Conservation (phyloP, 2,888 invertebrate species). For the Heliconius ismenius region DNA sequence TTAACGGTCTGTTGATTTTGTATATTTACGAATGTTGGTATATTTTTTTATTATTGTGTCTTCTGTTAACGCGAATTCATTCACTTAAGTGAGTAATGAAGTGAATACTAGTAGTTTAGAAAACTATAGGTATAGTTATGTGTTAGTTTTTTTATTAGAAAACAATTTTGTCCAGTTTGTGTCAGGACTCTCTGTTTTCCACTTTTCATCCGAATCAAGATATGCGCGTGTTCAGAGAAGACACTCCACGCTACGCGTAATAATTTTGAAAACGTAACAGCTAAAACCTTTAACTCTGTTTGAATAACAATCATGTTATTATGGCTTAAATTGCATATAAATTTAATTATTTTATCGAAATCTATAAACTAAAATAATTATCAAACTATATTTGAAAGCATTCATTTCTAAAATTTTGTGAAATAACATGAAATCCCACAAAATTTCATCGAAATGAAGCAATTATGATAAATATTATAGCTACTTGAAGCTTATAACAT, state of each 20-base stretch:
- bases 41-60: background rate
- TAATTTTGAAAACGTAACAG: too few relatives aligned
- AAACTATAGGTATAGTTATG: too few relatives aligned
- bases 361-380: background rate
- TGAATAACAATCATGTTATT: background rate
- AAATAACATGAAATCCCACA: background rate
- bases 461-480: slow-evolving; percentile 2
- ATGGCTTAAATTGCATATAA: background rate
- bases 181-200: background rate
- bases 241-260: too few relatives aligned
- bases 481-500: slow-evolving; percentile 3
- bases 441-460: background rate
- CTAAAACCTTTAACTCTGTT: too few relatives aligned
- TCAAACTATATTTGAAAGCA: background rate
- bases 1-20: slow-evolving; percentile 6
- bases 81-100: background rate
- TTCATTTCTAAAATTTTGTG: background rate
- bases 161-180: background rate
- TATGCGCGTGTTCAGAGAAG: too few relatives aligned
- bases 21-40: background rate
- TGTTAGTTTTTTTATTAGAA: background rate
- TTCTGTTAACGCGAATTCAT: background rate
- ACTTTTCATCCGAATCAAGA: too few relatives aligned
- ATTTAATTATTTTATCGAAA: background rate
- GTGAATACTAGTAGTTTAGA: too few relatives aligned